Base-by-base conservation (phyloP, 2,888 invertebrate species). In the Melikaiella ostensackeni region DNA sequence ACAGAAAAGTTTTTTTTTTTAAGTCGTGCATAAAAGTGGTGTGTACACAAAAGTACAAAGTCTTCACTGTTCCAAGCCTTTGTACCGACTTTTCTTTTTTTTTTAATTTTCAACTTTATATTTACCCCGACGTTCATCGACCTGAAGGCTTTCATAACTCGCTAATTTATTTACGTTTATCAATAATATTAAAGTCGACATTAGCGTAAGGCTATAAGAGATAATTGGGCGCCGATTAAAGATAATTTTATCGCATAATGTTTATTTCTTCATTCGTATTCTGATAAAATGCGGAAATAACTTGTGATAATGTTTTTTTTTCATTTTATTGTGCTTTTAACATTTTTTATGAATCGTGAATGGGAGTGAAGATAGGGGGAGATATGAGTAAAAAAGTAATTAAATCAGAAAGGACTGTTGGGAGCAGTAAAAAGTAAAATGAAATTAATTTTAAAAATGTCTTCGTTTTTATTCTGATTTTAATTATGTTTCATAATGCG, bases 131-230 rank as follows among this genome's bases (percentile, higher is more conserved):
- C 30, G 62, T 62, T 62, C 62, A 62, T n/a, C 9, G 62, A 62
- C 30, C 62, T n/a, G 16, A 55, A 19, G 62, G 19, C 19, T 62
- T 62, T 2, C 16, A 62, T 62, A 62, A 33, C 24, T 61, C 16
- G 24, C 21, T 62, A 62, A 62, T 33, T 62, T 30, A 62, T 62
- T 62, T 62, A 33, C 33, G 19, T 62, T 33, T 62, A 62, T 62
- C 33, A n/a, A n/a, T n/a, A 33, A 62, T 21, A 21, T 62, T 30
- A 7, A 33, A 62, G 62, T 62, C 33, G 19, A 19, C 61, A 9
- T 62, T 30, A 19, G 30, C 33, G 61, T n/a, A n/a, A n/a, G n/a
- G n/a, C n/a, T n/a, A n/a, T 61, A 61, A 61, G 16, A 62, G 62
- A 62, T 62, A 62, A 62, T 62, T 62, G 62, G 9, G 19, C 16